Evolutionary conservation across 2,113 vertebrate genomes (phyloP).

Genomic region (Thunnus thynnus): DNA sequence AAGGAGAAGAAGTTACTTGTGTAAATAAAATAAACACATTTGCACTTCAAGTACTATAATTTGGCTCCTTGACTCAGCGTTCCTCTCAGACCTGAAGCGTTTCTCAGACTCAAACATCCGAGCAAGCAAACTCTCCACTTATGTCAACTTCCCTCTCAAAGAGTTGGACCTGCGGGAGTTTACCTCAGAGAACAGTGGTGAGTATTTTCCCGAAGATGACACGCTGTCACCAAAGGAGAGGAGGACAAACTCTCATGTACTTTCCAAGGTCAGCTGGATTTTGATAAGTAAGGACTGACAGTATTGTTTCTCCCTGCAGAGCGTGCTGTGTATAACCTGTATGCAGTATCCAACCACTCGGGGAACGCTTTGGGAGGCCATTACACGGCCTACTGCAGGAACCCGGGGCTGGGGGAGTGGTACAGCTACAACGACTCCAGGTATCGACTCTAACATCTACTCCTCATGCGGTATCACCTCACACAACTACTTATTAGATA

Average conservation of each 20-base stretch:
- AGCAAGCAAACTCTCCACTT: conserved; percentile 94
- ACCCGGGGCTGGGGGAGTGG: conserved; percentile 91
- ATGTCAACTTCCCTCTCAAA: conserved; percentile 94
- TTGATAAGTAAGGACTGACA: neutral
- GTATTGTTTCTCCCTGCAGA: conserved; percentile 77
- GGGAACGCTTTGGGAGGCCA: conserved; percentile 96
- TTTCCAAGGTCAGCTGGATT: neutral
- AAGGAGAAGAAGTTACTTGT: too few species aligned
- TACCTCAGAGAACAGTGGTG: conserved; percentile 90
- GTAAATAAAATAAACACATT: too few species aligned
- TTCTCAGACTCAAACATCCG: conserved; percentile 94
- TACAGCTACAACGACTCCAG: conserved; percentile 95
- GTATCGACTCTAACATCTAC: conserved; percentile 76
- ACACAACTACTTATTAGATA: conserved; percentile 9
- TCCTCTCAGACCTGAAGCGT: conserved; percentile 92
- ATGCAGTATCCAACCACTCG: conserved; percentile 96
- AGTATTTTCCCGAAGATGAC: conserved; percentile 64
- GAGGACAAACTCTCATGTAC: neutral
- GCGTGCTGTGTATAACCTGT: conserved; percentile 93
- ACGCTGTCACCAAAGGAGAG: neutral
- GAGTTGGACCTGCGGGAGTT: conserved; percentile 96
- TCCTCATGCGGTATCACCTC: neutral
- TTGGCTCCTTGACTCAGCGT: conserved; percentile 82
- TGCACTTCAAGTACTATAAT: too few species aligned
- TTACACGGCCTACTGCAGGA: conserved; percentile 97